phyloP scores from a whole-genome alignment of 2,113 vertebrate species.

The Entosphenus tridentatus region DNA sequence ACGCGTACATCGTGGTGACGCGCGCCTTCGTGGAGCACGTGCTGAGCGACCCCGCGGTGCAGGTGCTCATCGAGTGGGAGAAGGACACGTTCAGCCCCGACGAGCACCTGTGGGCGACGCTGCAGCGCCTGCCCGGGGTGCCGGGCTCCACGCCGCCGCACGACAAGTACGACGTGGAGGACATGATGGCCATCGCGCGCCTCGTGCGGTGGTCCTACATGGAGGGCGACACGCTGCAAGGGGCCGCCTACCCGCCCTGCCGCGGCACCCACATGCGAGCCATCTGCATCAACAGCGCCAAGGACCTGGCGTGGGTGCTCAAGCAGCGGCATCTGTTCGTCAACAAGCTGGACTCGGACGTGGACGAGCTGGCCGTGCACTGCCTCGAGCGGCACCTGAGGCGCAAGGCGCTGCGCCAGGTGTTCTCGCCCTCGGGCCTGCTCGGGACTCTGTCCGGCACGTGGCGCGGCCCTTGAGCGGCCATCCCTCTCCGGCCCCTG shows the following conservation, averaged over 20 bases:
- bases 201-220: constrained; percentile 41
- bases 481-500: no score
- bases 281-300: constrained; percentile 46
- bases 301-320: constrained; percentile 50
- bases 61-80: constrained; percentile 39
- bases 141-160: constrained; percentile 31
- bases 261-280: constrained; percentile 28
- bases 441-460: no score
- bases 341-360: constrained; percentile 62
- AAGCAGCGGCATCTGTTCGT: constrained; percentile 47
- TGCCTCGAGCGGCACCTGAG: constrained; percentile 48
- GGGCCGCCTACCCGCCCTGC: constrained; percentile 45
- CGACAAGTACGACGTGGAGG: constrained; percentile 36
- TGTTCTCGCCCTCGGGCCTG: no score
- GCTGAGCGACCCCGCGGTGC: constrained; percentile 19
- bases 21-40: constrained; percentile 42
- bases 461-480: no score
- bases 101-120: constrained; percentile 69
- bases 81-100: constrained; percentile 74
- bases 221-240: constrained; percentile 30
- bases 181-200: constrained; percentile 44
- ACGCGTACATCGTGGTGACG: constrained; percentile 41
- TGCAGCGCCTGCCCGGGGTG: constrained; percentile 38
- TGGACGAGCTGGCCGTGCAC: constrained; percentile 36
- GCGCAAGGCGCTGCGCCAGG: constrained; percentile 18